Conservation (phyloP, 2,888 invertebrate genomes). For the Tanaodytes sp. region DNA sequence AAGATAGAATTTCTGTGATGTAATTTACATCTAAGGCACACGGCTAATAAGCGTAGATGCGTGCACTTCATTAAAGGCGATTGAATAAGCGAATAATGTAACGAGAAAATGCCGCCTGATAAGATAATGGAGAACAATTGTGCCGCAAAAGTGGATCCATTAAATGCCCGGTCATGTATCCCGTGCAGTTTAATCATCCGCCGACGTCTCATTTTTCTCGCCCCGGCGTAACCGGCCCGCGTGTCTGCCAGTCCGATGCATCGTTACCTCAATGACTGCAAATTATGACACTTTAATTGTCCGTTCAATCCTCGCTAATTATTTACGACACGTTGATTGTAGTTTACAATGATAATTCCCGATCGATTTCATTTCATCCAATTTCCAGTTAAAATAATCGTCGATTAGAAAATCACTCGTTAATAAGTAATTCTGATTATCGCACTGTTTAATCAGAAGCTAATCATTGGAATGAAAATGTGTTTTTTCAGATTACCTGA, state of each 20-base stretch:
- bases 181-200: slow-evolving; percentile 52
- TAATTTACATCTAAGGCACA: slow-evolving; percentile 13
- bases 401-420: too few relatives aligned
- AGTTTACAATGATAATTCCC: too few relatives aligned
- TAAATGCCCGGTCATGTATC: slow-evolving; percentile 46
- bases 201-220: slow-evolving; percentile 41
- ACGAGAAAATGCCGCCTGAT: slow-evolving; percentile 66
- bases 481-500: slow-evolving; percentile 78
- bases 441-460: too few relatives aligned
- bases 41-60: slow-evolving; percentile 13
- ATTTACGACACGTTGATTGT: too few relatives aligned
- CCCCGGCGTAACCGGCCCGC: slow-evolving; percentile 40
- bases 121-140: slow-evolving; percentile 68
- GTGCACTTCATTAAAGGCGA: slow-evolving; percentile 36
- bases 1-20: slow-evolving; percentile 3
- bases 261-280: too few relatives aligned
- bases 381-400: too few relatives aligned
- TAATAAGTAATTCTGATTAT: too few relatives aligned
- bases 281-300: too few relatives aligned
- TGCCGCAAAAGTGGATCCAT: slow-evolving; percentile 53
- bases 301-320: too few relatives aligned
- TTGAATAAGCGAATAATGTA: slow-evolving; percentile 60
- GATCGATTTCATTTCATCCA: too few relatives aligned
- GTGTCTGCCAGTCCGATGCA: too few relatives aligned
- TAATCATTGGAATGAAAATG: too few relatives aligned